Evolutionary conservation across 2,888 invertebrate genomes (phyloP).

Genomic region (Idaea aversata): DNA sequence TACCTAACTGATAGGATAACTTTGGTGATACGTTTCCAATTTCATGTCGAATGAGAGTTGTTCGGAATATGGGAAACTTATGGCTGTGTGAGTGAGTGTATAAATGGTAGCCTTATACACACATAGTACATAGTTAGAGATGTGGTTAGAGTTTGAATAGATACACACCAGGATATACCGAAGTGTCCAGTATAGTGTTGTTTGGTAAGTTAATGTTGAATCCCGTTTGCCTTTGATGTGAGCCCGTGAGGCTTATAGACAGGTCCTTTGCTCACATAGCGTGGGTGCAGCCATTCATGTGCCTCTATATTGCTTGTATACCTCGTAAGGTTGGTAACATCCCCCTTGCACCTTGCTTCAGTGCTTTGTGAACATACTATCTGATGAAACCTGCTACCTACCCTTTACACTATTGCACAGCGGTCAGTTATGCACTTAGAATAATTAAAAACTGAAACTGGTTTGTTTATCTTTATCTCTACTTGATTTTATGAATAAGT

Average conservation of each 20-base stretch:
- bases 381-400: constrained; percentile 1
- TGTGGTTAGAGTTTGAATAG: not conserved
- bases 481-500: not conserved
- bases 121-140: not conserved
- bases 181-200: constrained; percentile 36
- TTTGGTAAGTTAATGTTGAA: constrained; percentile 60
- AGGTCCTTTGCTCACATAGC: constrained; percentile 59
- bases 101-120: not conserved
- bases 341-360: not conserved
- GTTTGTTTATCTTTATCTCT: constrained; percentile 5
- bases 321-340: constrained; percentile 16
- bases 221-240: constrained; percentile 66
- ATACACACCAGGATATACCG: constrained; percentile 12
- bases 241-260: constrained; percentile 51
- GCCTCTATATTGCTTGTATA: constrained; percentile 41
- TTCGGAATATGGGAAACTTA: not conserved
- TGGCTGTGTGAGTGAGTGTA: not conserved
- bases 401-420: not conserved
- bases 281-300: constrained; percentile 60
- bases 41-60: not conserved
- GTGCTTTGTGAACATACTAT: constrained; percentile 7
- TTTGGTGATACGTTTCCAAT: not conserved
- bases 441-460: not conserved
- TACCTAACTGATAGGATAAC: not conserved
- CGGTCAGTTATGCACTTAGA: not conserved